Evolutionary conservation across 2,888 invertebrate genomes (phyloP).

Genomic region (Andricus curvator): DNA sequence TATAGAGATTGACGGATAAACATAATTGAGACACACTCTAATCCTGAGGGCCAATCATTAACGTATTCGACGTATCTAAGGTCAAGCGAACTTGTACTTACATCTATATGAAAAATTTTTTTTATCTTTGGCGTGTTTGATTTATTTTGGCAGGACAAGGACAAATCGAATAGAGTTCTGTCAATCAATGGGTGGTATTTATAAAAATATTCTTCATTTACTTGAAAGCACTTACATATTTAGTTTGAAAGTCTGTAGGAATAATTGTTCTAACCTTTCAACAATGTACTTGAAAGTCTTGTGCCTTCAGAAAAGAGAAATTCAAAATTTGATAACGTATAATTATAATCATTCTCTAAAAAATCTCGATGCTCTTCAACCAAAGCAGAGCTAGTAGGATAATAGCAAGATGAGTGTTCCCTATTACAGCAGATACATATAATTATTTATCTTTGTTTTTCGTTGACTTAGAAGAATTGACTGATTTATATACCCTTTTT

Average conservation of each 20-base stretch:
- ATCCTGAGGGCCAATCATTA: neutral
- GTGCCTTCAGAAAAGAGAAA: neutral
- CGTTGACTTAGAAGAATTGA: neutral
- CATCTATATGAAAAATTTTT: too few species aligned
- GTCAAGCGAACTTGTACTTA: neutral
- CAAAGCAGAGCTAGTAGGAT: neutral
- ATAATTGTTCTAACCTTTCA: neutral
- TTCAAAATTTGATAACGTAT: neutral
- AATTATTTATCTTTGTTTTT: conserved; percentile 37
- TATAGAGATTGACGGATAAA: neutral
- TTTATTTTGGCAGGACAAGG: neutral
- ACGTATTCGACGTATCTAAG: neutral
- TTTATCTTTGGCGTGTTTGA: neutral
- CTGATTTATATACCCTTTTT: conserved; percentile 46
- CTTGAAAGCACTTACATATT: neutral
- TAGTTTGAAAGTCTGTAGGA: neutral
- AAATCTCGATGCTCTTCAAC: neutral
- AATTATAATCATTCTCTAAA: neutral
- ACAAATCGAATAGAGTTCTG: neutral
- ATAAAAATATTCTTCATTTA: neutral
- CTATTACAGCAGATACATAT: conserved; percentile 2
- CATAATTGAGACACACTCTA: neutral
- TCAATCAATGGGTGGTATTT: neutral
- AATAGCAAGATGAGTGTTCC: conserved; percentile 1
- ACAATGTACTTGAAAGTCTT: neutral